Conservation (phyloP, 2,888 invertebrate genomes). For the Cheilosia scutellata region DNA sequence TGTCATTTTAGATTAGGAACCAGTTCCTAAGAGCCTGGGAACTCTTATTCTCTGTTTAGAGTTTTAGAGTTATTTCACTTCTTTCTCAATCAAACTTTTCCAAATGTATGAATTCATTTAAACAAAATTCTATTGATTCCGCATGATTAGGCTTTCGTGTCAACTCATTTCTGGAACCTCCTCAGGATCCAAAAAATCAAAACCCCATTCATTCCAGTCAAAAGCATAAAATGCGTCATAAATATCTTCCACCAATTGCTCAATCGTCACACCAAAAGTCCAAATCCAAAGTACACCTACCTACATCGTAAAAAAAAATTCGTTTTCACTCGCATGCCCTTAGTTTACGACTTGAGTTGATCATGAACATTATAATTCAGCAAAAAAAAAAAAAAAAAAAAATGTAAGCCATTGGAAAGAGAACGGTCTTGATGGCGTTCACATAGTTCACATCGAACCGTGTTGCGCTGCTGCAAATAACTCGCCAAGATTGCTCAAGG, state of each 20-base stretch:
- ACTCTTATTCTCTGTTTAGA: no score
- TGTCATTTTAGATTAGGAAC: no score
- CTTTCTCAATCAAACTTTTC: no score
- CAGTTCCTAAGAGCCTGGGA: no score
- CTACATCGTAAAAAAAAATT: slow-evolving; percentile 3
- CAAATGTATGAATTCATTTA: no score
- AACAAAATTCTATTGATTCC: not conserved
- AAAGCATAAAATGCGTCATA: slow-evolving; percentile 3
- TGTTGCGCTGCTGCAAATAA: slow-evolving; percentile 48
- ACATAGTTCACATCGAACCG: slow-evolving; percentile 36
- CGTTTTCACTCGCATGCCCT: slow-evolving; percentile 40
- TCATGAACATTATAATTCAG: not conserved
- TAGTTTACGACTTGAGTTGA: slow-evolving; percentile 42
- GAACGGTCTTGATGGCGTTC: slow-evolving; percentile 47
- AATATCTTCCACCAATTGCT: not conserved
- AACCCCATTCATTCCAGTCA: not conserved
- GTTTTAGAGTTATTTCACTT: no score
- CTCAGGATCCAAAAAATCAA: no score
- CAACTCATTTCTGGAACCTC: no score
- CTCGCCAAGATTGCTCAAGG: slow-evolving; percentile 53
- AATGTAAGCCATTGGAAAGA: slow-evolving; percentile 38
- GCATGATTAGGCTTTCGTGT: not conserved
- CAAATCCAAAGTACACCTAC: not conserved
- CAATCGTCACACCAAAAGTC: slow-evolving; percentile 11
- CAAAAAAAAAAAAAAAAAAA: slow-evolving; percentile 4